A percentile compares a stretch with the other conserved stretches of the same genome.
These are phyloP conservation scores for Abramis brama DNA, from an alignment of 2,113 vertebrate genomes.

Conservation along the genomic window DNA sequence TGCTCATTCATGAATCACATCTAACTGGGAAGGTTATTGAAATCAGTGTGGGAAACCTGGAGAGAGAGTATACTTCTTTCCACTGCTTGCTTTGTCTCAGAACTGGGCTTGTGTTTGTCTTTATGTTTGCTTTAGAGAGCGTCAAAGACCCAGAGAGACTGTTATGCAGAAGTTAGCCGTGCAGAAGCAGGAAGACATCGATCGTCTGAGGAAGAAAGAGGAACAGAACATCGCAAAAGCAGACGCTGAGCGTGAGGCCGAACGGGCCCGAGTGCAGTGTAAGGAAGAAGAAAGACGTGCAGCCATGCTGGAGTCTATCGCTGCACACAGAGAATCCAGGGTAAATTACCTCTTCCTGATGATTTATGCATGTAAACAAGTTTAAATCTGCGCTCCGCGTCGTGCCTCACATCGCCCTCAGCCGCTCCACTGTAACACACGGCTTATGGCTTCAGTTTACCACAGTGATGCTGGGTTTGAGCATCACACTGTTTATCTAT, in stretches of 20 bases:
- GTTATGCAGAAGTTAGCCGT: slow-evolving; percentile 70
- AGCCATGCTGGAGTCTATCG: slow-evolving; percentile 78
- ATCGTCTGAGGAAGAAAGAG: slow-evolving; percentile 61
- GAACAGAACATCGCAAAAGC: slow-evolving; percentile 76
- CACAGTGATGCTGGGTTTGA: too few species aligned
- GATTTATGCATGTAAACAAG: too few species aligned
- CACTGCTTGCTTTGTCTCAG: not conserved
- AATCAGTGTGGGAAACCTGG: not conserved
- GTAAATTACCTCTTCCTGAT: slow-evolving; percentile 61
- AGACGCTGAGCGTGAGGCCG: slow-evolving; percentile 76
- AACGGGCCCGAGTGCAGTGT: slow-evolving; percentile 65
- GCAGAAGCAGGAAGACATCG: slow-evolving; percentile 66
- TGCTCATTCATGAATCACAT: not conserved
- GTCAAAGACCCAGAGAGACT: slow-evolving; percentile 74
- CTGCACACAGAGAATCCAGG: slow-evolving; percentile 78
- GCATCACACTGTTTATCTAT: too few species aligned
- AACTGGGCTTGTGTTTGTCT: not conserved
- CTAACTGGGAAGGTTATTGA: not conserved
- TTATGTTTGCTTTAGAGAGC: slow-evolving; percentile 70
- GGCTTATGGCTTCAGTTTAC: too few species aligned
- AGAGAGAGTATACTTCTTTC: not conserved
- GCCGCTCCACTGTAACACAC: too few species aligned
- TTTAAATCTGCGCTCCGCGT: too few species aligned
- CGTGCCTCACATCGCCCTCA: too few species aligned
- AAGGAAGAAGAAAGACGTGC: slow-evolving; percentile 79